phyloP scores from a whole-genome alignment of 2,888 invertebrate genomes.

The Napeogenes sylphis region DNA sequence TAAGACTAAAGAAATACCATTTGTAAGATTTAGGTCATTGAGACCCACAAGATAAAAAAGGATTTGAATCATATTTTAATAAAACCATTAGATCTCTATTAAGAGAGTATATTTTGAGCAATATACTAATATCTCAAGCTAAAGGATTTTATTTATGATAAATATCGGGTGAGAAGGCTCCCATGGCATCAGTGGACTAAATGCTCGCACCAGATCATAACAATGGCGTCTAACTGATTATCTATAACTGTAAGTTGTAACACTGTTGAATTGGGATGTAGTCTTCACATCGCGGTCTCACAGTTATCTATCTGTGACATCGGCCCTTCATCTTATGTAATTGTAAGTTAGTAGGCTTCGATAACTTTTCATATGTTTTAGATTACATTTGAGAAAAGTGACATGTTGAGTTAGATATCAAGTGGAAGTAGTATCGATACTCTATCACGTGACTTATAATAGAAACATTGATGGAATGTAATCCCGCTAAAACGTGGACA shows the following conservation, averaged over 20 bases:
- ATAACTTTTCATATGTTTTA: no score
- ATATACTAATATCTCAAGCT: background rate
- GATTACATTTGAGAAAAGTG: no score
- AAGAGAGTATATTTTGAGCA: background rate
- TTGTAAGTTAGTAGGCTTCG: background rate
- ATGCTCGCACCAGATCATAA: conserved; percentile 10
- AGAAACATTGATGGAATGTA: background rate
- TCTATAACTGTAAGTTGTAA: conserved; percentile 20
- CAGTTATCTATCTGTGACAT: background rate
- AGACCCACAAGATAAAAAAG: no score
- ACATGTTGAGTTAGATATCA: no score
- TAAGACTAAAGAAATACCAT: no score
- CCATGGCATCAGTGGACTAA: conserved; percentile 21
- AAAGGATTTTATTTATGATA: background rate
- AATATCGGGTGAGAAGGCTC: conserved; percentile 27
- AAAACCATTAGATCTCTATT: no score
- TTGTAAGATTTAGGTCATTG: no score
- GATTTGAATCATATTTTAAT: no score
- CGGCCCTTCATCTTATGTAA: conserved; percentile 1
- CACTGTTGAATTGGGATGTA: conserved; percentile 13
- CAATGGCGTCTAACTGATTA: conserved; percentile 23
- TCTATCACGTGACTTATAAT: background rate
- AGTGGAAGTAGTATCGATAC: no score
- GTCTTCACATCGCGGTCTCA: conserved; percentile 11
- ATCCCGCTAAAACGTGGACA: background rate